Evolutionary conservation across 1,140 invertebrate genomes (phyloP), one percentile per base, ranked within the genome.

Genomic region (Bombus superbus): DNA sequence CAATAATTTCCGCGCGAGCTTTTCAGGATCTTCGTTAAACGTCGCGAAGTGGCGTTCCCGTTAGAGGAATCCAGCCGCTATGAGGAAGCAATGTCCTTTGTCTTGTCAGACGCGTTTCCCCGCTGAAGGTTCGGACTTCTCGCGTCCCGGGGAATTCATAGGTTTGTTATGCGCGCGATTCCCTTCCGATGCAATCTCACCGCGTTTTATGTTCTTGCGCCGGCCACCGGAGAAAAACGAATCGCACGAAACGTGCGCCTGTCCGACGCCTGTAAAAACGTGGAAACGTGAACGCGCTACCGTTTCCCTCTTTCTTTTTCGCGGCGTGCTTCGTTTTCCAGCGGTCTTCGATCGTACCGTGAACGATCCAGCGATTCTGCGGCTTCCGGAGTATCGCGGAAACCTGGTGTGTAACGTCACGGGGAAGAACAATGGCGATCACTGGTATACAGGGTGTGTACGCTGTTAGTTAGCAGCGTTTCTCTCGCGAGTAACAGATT

Each of bases 11-110:
- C 81, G 53, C 28, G 32, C 28, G 22, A 44, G 32, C 68, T 62
- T 81, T 81, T 73, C 80, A 81, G 59, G 42, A 57, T 47, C 72
- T 82, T 82, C 81, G 57, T 82, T 82, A 82, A 75, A 82, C 81
- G 81, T 82, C 28, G 35, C 22, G 47, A 81, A 73, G 53, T 35
- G 44, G 69, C 42, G 42, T 80, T 81, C 69, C 69, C 74, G 81
- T 83, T 83, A 83, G 73, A 77, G 74, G 81, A 83, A 83, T 83
- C 81, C 81, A 22, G 47, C 62, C 11, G 72, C 72, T 68, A 83
- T 83, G 62, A 83, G 81, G 81, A 83, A 83, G 81, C 81, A 22
- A 35, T 76, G 81, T 77, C 82, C 74, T 83, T 78, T 78, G 74
- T 78, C 75, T 78, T 59, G 74, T 83, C 64, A 47, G 47, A 68